These are phyloP conservation scores for Autographa pulchrina DNA, from an alignment of 2,888 invertebrate species.

Conservation along the genomic window DNA sequence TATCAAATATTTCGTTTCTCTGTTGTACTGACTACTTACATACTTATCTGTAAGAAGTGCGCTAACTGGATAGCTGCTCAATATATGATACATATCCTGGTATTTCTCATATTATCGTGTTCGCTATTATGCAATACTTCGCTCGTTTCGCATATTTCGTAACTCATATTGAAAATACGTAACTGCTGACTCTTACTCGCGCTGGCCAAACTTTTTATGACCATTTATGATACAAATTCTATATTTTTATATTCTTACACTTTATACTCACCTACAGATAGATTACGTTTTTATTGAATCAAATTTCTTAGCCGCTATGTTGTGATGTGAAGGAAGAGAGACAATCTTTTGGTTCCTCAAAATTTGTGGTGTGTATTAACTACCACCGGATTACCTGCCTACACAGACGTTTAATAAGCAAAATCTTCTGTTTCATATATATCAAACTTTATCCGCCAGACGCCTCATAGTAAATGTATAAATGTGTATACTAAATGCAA, in stretches of 20 bases:
- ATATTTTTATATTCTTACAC: constrained; percentile 8
- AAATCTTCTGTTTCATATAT: background rate
- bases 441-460: background rate
- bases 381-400: background rate
- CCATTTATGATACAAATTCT: background rate
- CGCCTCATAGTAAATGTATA: background rate
- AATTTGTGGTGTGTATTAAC: background rate
- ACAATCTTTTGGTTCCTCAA: background rate
- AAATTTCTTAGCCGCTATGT: background rate
- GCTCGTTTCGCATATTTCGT: background rate
- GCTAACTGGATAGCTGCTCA: constrained; percentile 5
- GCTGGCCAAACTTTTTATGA: constrained; percentile 3
- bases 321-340: background rate
- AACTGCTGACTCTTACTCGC: background rate
- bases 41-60: constrained; percentile 4
- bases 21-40: background rate
- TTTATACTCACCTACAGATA: background rate
- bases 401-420: background rate
- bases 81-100: constrained; percentile 4
- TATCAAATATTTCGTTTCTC: background rate
- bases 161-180: background rate
- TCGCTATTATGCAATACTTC: background rate
- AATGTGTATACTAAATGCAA: background rate
- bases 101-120: background rate
- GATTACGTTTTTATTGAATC: background rate